phyloP scores from a whole-genome alignment of 2,888 invertebrate genomes.

The Petrophora chlorosata region DNA sequence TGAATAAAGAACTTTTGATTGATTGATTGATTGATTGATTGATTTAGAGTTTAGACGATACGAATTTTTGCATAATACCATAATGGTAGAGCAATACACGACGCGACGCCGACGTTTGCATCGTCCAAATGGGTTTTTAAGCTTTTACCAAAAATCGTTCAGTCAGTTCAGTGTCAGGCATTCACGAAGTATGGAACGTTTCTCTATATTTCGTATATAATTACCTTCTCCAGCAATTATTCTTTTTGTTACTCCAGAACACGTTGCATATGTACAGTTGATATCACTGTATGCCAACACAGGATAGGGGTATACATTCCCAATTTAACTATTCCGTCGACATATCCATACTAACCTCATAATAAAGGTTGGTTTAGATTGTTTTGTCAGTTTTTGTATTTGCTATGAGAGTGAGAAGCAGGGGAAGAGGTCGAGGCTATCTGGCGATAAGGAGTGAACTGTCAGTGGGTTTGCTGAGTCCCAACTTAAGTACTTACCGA shows the following conservation, averaged over 20 bases:
- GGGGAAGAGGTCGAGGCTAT: slow-evolving; percentile 79
- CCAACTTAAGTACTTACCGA: slow-evolving; percentile 17
- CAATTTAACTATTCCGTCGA: slow-evolving; percentile 34
- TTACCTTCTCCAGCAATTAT: slow-evolving; percentile 34
- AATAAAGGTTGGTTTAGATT: slow-evolving; percentile 44
- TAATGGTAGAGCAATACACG: too few species aligned
- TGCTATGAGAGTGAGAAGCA: slow-evolving; percentile 51
- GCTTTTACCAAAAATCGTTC: too few species aligned
- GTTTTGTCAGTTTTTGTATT: slow-evolving; percentile 10
- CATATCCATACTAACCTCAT: slow-evolving; percentile 23
- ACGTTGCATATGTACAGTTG: slow-evolving; percentile 48
- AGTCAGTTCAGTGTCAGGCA: too few species aligned
- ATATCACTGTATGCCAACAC: slow-evolving; percentile 57
- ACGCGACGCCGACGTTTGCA: too few species aligned
- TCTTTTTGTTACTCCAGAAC: slow-evolving; percentile 38
- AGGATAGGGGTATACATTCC: slow-evolving; percentile 54
- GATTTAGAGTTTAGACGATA: too few species aligned
- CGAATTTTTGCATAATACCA: too few species aligned
- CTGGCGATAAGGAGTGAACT: slow-evolving; percentile 67
- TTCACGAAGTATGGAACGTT: too few species aligned
- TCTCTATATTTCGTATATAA: not conserved
- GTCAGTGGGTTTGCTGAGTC: slow-evolving; percentile 61
- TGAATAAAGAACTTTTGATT: too few species aligned
- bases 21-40: too few species aligned
- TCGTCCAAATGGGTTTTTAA: too few species aligned